Evolutionary conservation across 2,888 invertebrate species (phyloP), one percentile per base, ranked within the genome.

Genomic region (Xestia c-nigrum): DNA sequence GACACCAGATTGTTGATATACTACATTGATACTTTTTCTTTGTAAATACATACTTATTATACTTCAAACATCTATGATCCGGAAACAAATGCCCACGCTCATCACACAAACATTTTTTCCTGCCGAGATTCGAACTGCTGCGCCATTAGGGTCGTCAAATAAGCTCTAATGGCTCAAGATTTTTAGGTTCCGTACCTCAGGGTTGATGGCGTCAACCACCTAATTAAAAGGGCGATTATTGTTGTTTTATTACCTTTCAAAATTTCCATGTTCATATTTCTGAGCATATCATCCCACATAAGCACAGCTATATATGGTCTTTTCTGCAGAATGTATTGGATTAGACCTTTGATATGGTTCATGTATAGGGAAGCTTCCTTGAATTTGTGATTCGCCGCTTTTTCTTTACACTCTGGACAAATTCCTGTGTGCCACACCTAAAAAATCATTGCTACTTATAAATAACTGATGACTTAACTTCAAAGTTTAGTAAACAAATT

Each of bases 281-380:
- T 96, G 76, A 99, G 94, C 98, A 99, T 99, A 90, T 99, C 99
- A 90, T 99, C 99, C 99, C 99, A 99, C 94, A 99, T 98, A 19
- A 99, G 97, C 7, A 98, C 95, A 81, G 95, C 97, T 50, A 98
- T 91, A 73, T 96, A 93, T 0, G 98, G 98, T 89, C 98, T 97
- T 57, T 95, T 97, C 74, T 97, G 97, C 89, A 97, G 97, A 31
- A 98, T 92, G 83, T 96, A 97, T 82, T 97, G 94, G 0, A 97
- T 97, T n/a, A 98, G 94, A 50, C 97, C 96, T 75, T 96, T 94
- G 12, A 98, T 97, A 91, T 98, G 98, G 77, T 97, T 97, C 66
- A 98, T 91, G 87, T 97, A 98, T 14, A 98, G 91, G 0, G 97
- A 94, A 10, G 97, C 96, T 66, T 96, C 97, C 7, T 97, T 97